These are phyloP conservation scores for Lepidocyrtoides sp. DNA, from an alignment of 2,888 invertebrate species.

Conservation along the genomic window DNA sequence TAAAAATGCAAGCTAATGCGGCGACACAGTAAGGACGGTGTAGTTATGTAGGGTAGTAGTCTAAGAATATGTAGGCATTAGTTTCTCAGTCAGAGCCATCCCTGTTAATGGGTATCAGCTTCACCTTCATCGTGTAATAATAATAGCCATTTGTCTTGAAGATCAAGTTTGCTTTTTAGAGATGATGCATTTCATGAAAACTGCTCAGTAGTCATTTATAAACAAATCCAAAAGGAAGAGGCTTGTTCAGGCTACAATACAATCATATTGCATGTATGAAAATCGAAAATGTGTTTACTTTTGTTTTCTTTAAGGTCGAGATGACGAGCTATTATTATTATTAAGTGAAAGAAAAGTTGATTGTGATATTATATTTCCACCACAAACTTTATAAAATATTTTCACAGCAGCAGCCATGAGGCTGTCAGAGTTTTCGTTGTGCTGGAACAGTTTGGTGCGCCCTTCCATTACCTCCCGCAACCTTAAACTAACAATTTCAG, in stretches of 20 bases:
- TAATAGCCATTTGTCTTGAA: neutral
- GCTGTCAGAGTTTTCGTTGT: slow-evolving; percentile 20
- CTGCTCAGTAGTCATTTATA: slow-evolving; percentile 71
- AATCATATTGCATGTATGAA: neutral
- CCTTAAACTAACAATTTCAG: neutral
- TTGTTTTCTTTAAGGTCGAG: slow-evolving; percentile 2
- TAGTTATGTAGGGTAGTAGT: slow-evolving; percentile 70
- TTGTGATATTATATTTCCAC: neutral
- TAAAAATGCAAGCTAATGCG: slow-evolving; percentile 7
- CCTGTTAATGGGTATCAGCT: neutral
- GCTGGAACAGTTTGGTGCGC: neutral
- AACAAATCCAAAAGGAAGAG: slow-evolving; percentile 66
- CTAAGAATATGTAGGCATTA: neutral
- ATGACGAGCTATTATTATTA: neutral
- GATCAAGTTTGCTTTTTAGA: slow-evolving; percentile 70
- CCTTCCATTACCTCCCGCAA: neutral
- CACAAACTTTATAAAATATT: neutral
- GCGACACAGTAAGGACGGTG: slow-evolving; percentile 11
- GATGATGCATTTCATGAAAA: slow-evolving; percentile 68
- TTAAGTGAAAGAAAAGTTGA: neutral
- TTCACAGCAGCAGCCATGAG: slow-evolving; percentile 32
- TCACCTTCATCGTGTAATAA: slow-evolving; percentile 11
- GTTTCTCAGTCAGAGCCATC: neutral
- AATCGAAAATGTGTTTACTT: slow-evolving; percentile 45
- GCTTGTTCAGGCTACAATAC: neutral